Percentiles rank a stretch among this genome's conserved stretches.
These are phyloP conservation scores for Tenrec ecaudatus DNA, from an alignment of 2,113 vertebrate genomes.

Conservation along the genomic window DNA sequence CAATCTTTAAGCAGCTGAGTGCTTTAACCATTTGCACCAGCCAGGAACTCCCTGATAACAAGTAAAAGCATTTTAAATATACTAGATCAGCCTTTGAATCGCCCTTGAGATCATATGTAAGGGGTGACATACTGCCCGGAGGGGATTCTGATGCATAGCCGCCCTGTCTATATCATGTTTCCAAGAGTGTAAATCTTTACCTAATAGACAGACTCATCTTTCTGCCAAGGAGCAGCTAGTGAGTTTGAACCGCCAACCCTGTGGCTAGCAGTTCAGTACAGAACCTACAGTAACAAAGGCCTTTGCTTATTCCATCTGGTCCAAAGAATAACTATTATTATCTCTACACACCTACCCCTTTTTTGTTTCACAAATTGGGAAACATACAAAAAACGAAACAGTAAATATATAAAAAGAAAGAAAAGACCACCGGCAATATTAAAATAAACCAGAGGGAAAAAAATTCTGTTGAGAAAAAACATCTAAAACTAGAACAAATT, in stretches of 20 bases:
- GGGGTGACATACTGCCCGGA: too few relatives aligned
- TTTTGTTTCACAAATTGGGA: too few relatives aligned
- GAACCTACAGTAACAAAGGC: neutral
- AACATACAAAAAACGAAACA: too few relatives aligned
- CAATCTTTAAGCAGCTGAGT: neutral
- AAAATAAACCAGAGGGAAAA: conserved; percentile 24
- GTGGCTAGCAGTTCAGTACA: too few relatives aligned
- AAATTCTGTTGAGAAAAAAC: neutral
- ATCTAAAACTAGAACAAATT: neutral
- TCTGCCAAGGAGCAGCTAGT: too few relatives aligned
- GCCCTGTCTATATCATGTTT: too few relatives aligned
- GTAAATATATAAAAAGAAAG: too few relatives aligned
- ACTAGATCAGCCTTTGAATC: conserved; percentile 5
- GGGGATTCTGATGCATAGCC: too few relatives aligned
- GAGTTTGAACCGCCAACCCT: too few relatives aligned
- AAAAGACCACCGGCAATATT: neutral
- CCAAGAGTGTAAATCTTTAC: too few relatives aligned
- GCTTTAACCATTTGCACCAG: neutral
- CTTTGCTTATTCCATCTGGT: conserved; percentile 17
- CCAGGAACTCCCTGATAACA: neutral
- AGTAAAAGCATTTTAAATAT: neutral
- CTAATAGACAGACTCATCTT: too few relatives aligned
- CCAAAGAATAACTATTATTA: neutral
- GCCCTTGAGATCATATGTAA: neutral
- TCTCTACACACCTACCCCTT: too few relatives aligned